Evolutionary conservation across 2,113 vertebrate species (phyloP), one percentile per base, ranked within the genome.

Genomic region (Toxotes jaculatrix): DNA sequence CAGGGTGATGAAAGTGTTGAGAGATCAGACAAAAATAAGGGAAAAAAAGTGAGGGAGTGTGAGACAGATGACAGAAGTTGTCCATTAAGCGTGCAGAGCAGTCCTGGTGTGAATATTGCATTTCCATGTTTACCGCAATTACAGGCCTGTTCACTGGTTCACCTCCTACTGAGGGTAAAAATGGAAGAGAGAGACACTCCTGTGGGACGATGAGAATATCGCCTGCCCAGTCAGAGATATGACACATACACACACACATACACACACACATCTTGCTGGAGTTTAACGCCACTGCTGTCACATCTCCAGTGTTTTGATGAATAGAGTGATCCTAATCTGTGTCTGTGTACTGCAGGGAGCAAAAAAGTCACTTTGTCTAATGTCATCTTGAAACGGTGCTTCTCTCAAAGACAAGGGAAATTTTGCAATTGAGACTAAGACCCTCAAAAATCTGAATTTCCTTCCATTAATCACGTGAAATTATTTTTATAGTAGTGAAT

Each of bases 21-120:
- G 74, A 83, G 62, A 81, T 66, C 73, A 59, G 80, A 67, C 10
- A 27, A 69, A 80, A 84, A 77, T 60, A 65, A 68, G 31, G 2
- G 23, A 23, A 16, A 27, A 66, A 65, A 77, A 61, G 17, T 0
- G 34, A 76, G 57, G 38, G 68, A 77, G 86, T 80, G 82, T 47
- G 83, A 86, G 86, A 87, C 83, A 64, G 87, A 88, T 65, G 79
- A 89, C 83, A 93, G 82, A 87, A 92, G 87, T 81, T 86, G 74
- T 90, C 91, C 89, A 91, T 92, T 89, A 87, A 74, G 85, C 6
- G 40, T 69, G 67, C 32, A 0, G 65, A 82, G 75, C 63, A 5
- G 83, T 71, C 84, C 70, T 88, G 79, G 77, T 79, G 82, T 87
- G 81, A 90, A 90, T 93, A 88, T 90, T 87, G 87, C 84, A 85